A percentile compares a stretch with the other conserved stretches of the same genome.
Conservation (phyloP, 1,140 invertebrate genomes). For the Gryon sp. region DNA sequence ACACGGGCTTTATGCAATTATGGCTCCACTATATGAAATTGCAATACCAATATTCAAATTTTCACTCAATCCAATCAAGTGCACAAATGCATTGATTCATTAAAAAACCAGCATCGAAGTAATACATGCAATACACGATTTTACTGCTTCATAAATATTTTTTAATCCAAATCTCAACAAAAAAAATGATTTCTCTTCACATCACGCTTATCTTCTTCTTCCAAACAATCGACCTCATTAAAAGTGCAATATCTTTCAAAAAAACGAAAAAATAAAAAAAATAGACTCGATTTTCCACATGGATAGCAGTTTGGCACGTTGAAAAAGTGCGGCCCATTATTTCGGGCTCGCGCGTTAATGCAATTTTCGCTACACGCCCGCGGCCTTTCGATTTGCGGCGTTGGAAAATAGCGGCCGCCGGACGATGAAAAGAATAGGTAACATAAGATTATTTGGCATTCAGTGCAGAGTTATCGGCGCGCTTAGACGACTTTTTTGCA, state of each 20-base stretch:
- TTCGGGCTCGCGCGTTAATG: conserved; percentile 30
- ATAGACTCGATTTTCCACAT: conserved; percentile 19
- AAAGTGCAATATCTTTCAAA: conserved; percentile 14
- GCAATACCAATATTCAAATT: too few relatives aligned
- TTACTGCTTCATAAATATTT: too few relatives aligned
- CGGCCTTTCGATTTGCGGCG: conserved; percentile 75
- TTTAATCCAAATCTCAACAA: too few relatives aligned
- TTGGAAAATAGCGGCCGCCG: conserved; percentile 70
- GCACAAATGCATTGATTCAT: too few relatives aligned
- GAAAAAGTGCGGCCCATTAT: conserved; percentile 43
- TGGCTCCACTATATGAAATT: too few relatives aligned
- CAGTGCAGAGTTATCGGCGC: conserved; percentile 44
- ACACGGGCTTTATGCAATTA: conserved; percentile 10
- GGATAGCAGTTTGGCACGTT: conserved; percentile 19
- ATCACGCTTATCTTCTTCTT: too few relatives aligned
- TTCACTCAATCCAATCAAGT: too few relatives aligned
- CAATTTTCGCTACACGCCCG: conserved; percentile 47
- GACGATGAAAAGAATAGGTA: conserved; percentile 11
- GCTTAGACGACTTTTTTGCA: conserved; percentile 46
- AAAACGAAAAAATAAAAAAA: too few relatives aligned
- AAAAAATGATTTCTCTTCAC: too few relatives aligned
- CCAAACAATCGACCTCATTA: too few relatives aligned
- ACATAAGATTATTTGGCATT: conserved; percentile 51
- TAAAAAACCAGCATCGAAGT: too few relatives aligned
- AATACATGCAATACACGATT: too few relatives aligned